phyloP scores from a whole-genome alignment of 1,140 invertebrate species.

The Pogonognathellus flavescens region DNA sequence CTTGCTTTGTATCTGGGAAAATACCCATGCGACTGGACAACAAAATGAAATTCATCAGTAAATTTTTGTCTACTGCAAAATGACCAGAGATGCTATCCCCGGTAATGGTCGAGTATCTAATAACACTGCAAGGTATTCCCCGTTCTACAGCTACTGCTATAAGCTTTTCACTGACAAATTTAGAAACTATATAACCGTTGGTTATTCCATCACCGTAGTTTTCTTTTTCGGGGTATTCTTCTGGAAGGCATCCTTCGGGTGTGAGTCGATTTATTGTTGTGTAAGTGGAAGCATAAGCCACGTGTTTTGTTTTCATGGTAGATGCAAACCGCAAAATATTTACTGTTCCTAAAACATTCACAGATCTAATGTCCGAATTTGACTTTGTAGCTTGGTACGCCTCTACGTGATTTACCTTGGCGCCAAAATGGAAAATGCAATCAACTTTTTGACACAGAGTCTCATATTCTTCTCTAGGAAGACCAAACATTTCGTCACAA shows the following conservation, averaged over 20 bases:
- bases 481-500: background rate
- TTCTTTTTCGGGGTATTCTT: background rate
- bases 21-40: background rate
- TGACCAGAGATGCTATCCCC: background rate
- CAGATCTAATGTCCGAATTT: background rate
- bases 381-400: background rate
- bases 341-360: background rate
- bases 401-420: constrained; percentile 4
- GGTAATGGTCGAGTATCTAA: background rate
- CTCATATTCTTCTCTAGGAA: background rate
- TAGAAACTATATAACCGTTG: background rate
- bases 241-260: background rate
- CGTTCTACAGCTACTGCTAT: background rate
- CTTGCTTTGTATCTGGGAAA: background rate
- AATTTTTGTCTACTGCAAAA: background rate
- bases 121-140: background rate
- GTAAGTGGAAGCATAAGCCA: background rate
- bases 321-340: background rate
- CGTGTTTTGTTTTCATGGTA: background rate
- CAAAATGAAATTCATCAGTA: background rate
- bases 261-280: background rate
- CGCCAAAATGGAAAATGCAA: background rate
- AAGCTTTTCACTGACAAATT: background rate
- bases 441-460: background rate
- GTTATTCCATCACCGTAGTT: background rate